These are phyloP conservation scores for Sebastes oblongus DNA, from an alignment of 2,797 vertebrate species.

Conservation along the genomic window DNA sequence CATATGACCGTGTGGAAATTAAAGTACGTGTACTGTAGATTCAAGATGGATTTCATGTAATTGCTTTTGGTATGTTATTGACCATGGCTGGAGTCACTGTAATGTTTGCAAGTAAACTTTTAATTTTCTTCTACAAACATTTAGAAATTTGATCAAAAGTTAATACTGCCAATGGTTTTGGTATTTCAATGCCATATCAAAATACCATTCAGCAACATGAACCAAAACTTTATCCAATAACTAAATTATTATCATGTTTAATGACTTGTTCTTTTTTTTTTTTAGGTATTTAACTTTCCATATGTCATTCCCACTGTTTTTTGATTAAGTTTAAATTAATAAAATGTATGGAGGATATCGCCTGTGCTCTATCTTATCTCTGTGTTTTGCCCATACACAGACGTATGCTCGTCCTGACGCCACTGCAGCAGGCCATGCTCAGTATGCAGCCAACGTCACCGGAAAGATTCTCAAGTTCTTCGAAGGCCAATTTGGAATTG, in stretches of 20 bases:
- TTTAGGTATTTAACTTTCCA: neutral
- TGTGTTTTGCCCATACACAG: slow-evolving; percentile 45
- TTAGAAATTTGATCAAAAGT: neutral
- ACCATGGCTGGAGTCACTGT: neutral
- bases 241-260: neutral
- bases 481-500: slow-evolving; percentile 23
- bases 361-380: neutral
- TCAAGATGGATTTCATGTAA: neutral
- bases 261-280: neutral
- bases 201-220: neutral
- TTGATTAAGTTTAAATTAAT: neutral
- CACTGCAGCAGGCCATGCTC: slow-evolving; percentile 3
- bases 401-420: slow-evolving; percentile 74
- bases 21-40: slow-evolving; percentile 53
- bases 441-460: slow-evolving; percentile 62
- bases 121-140: neutral
- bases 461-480: slow-evolving; percentile 66
- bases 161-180: neutral
- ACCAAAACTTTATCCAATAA: neutral
- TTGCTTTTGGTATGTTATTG: neutral
- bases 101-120: neutral
- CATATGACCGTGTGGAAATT: neutral
- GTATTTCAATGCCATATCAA: neutral
- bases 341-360: neutral
- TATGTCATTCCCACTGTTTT: neutral